Percentiles rank a stretch among this genome's conserved stretches.
Evolutionary conservation across 2,888 invertebrate genomes (phyloP).

Genomic region (Troides helena): DNA sequence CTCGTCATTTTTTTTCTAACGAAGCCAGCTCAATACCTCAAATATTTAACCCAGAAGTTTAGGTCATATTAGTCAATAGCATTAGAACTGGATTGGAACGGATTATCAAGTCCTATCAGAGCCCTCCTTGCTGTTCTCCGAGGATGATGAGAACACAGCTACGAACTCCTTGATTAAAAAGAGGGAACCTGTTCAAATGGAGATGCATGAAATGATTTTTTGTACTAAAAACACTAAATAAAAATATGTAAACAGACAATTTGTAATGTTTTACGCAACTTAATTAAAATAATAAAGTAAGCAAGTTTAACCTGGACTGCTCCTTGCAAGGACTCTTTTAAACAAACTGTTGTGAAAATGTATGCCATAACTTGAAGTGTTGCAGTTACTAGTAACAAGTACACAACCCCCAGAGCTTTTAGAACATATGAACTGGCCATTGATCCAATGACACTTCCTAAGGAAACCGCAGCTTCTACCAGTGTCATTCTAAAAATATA

Average conservation of each 20-base stretch:
- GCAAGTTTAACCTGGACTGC: conserved; percentile 52
- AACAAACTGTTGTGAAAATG: conserved; percentile 66
- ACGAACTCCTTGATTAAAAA: too few relatives aligned
- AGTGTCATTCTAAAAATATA: conserved; percentile 80
- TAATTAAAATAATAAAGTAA: not conserved
- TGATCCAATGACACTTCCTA: conserved; percentile 82
- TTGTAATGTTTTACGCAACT: not conserved
- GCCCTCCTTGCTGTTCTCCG: too few relatives aligned
- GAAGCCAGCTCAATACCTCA: too few relatives aligned
- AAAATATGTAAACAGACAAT: not conserved
- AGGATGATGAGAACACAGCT: too few relatives aligned
- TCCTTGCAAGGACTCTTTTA: conserved; percentile 77
- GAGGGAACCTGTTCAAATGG: too few relatives aligned
- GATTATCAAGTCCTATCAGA: too few relatives aligned
- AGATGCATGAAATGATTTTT: too few relatives aligned
- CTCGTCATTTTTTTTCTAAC: too few relatives aligned
- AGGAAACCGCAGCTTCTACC: conserved; percentile 80
- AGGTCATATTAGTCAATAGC: too few relatives aligned
- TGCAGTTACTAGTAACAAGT: conserved; percentile 71
- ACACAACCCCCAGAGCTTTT: conserved; percentile 73
- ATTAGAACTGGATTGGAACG: too few relatives aligned
- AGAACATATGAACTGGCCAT: conserved; percentile 81
- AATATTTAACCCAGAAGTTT: too few relatives aligned
- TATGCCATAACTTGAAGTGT: conserved; percentile 65
- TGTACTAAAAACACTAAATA: too few relatives aligned